Evolutionary conservation across 2,888 invertebrate species (phyloP).

Genomic region (Aleiodes leptofemur): DNA sequence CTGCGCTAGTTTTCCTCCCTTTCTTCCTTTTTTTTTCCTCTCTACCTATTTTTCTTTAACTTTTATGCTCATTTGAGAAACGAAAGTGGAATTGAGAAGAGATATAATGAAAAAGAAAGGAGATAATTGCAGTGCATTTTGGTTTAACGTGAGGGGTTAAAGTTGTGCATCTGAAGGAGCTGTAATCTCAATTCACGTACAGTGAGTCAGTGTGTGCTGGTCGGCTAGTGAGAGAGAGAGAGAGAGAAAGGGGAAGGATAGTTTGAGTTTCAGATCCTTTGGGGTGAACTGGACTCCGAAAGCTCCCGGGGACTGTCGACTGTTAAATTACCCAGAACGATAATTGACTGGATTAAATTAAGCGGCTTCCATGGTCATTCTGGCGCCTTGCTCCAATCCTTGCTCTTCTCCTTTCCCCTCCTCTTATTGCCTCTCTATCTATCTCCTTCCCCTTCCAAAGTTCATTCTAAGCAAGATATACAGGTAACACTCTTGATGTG

Average conservation of each 20-base stretch:
- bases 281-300: constrained; percentile 30
- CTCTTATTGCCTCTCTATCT: neutral
- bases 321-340: constrained; percentile 57
- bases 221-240: neutral
- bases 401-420: neutral
- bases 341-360: constrained; percentile 59
- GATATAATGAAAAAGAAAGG: constrained; percentile 23
- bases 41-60: constrained; percentile 2
- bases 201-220: neutral
- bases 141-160: constrained; percentile 20
- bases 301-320: constrained; percentile 50
- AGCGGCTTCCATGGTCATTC: constrained; percentile 46
- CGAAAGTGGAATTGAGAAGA: constrained; percentile 12
- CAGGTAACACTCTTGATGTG: constrained; percentile 13
- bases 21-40: constrained; percentile 6
- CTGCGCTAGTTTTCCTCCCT: neutral
- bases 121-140: constrained; percentile 24
- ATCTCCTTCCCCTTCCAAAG: neutral
- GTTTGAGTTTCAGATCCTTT: constrained; percentile 28
- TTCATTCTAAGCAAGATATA: constrained; percentile 22
- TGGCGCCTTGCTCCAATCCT: neutral
- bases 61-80: neutral
- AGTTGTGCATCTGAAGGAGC: constrained; percentile 21
- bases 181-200: constrained; percentile 22
- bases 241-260: constrained; percentile 7